Base-by-base conservation (phyloP, 1,140 invertebrate species). In the Hyposmocoma kahamanoa region DNA sequence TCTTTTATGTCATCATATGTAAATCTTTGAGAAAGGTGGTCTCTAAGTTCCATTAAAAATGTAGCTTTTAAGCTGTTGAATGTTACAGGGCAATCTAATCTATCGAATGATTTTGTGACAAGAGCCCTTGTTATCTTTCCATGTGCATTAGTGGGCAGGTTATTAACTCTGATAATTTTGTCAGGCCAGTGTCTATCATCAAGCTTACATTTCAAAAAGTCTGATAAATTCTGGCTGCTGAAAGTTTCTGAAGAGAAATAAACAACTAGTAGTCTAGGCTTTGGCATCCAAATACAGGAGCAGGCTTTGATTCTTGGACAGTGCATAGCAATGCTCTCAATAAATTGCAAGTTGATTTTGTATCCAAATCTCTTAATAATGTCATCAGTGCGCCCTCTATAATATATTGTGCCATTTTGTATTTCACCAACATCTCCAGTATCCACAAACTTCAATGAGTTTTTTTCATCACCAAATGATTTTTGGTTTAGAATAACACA, bases 321-420 rank as follows among this genome's bases (percentile, higher is more conserved):
- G 53, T 79, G 67, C 60, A 81, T 74, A 8, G 87, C 75, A 42
- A 82, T 78, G 59, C 78, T 69, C 80, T 94, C 90, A 38, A 95
- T 88, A 42, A 86, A 68, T 21, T 77, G 62, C 21, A 94, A 71
- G 66, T 90, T 88, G 15, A 95, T 63, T 76, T 91, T 91, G 55
- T 90, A 87, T 1, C 94, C 94, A 80, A 91, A 90, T 72, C 92
- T 82, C 83, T 96, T 96, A n/a, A 95, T 83, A 28, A 89, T 72
- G 53, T 89, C 86, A 83, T 94, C 91, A 55, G 74, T 87, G 44
- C 94, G 87, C 9, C 91, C 89, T 59, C 88, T 81, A 57, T 90
- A 94, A 62, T 88, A 89, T n/a, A 93, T 77, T 39, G 72, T 76
- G 4, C 87, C 87, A 45, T 74, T 73, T 56, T 79, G 69, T 22